These are phyloP conservation scores for Cephalotes varians DNA, from an alignment of 2,888 invertebrate genomes.

Conservation along the genomic window DNA sequence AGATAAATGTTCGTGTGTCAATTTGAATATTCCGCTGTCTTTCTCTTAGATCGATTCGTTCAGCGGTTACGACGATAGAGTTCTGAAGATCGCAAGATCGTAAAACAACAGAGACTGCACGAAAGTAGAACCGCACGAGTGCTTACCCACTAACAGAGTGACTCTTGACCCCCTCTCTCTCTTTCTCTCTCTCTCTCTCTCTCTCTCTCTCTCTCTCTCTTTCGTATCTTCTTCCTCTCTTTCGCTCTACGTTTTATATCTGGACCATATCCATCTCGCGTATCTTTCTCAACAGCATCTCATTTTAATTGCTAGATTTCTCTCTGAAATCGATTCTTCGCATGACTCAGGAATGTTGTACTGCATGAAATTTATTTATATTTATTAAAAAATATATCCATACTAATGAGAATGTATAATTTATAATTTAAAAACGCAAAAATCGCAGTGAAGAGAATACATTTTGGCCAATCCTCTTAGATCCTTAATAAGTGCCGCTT, in stretches of 20 bases:
- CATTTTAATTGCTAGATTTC: conserved; percentile 79
- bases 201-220: conserved; percentile 48
- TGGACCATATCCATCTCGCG: conserved; percentile 38
- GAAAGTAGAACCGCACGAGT: conserved; percentile 79
- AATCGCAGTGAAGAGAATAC: neutral
- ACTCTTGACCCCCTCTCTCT: conserved; percentile 79
- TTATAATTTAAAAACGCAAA: neutral
- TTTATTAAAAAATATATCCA: too few relatives aligned
- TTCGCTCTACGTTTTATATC: conserved; percentile 44
- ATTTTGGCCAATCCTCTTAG: neutral
- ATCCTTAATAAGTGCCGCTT: neutral
- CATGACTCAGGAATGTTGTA: conserved; percentile 7
- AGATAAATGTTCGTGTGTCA: neutral
- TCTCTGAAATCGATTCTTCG: conserved; percentile 60
- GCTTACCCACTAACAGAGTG: conserved; percentile 83
- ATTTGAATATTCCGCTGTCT: neutral
- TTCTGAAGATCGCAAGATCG: neutral
- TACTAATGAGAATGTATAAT: neutral
- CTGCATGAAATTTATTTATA: neutral
- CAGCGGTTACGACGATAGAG: neutral
- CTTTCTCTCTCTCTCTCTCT: conserved; percentile 40
- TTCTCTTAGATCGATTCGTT: neutral
- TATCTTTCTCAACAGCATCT: conserved; percentile 41
- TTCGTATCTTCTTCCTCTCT: conserved; percentile 15
- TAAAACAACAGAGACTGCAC: conserved; percentile 51